phyloP scores from a whole-genome alignment of 2,113 vertebrate genomes.

The Istiophorus platypterus region DNA sequence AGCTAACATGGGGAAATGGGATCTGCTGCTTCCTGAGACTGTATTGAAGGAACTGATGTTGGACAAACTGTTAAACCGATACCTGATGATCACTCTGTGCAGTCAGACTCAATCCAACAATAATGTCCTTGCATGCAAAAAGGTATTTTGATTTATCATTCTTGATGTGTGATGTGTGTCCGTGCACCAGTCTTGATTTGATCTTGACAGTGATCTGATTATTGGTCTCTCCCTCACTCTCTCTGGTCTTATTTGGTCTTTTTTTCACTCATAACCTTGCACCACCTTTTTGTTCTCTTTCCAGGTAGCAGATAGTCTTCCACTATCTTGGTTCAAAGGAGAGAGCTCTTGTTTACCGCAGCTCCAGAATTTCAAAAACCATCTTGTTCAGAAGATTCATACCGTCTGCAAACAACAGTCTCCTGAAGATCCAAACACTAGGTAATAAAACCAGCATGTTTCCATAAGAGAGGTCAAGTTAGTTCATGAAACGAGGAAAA shows the following conservation, averaged over 20 bases:
- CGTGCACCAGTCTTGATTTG: background rate
- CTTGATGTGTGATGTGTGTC: background rate
- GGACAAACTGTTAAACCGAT: constrained; percentile 91
- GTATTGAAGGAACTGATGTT: constrained; percentile 88
- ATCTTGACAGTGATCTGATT: background rate
- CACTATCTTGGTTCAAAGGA: constrained; percentile 87
- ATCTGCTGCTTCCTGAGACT: constrained; percentile 86
- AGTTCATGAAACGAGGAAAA: background rate
- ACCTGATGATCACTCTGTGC: constrained; percentile 88
- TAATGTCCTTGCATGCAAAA: constrained; percentile 82
- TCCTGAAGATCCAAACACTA: constrained; percentile 62
- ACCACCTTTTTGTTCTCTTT: background rate
- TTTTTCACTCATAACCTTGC: background rate
- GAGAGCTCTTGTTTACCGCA: constrained; percentile 83
- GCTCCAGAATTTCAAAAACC: constrained; percentile 87
- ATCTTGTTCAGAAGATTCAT: constrained; percentile 84
- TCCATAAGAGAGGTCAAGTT: background rate
- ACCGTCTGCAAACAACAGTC: constrained; percentile 79
- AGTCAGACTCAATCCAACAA: constrained; percentile 76
- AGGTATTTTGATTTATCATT: constrained; percentile 80
- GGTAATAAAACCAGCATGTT: constrained; percentile 58
- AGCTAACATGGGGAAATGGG: constrained; percentile 89
- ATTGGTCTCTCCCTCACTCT: background rate
- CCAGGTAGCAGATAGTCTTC: constrained; percentile 87
- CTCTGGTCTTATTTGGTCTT: background rate